Evolutionary conservation across 2,797 vertebrate species (phyloP), one percentile per base, ranked within the genome.

Genomic region (Todus mexicanus): DNA sequence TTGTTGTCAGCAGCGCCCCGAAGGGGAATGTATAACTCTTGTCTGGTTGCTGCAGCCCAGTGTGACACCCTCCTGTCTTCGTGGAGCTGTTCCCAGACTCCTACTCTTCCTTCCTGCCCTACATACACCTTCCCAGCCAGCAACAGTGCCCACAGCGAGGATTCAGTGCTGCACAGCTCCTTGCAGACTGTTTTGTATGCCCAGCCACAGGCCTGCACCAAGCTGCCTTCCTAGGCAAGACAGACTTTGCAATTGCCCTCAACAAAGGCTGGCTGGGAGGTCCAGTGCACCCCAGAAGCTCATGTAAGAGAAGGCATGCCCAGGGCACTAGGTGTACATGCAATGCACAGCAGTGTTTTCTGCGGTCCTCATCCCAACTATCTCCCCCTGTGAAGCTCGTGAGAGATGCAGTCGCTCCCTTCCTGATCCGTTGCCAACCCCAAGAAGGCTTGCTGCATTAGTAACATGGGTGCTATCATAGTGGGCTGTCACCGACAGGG

Each of bases 21-120:
- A 7, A 1, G 15, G 23, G 3, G 8, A 75, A 6, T 4, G 15
- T 22, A 21, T 19, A 0, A 0, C 23, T 6, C 21, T 15, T 10
- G 8, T 45, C 51, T 53, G 13, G 14, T 50, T 60, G 18, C 74
- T 65, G 31, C 6, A 7, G 33, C 12, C 20, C 27, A 12, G 7
- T 2, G 1, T 27, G 43, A 56, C 73, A 56, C 17, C 9, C 15
- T 45, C 11, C n/a, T 10, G 14, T 21, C 26, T 43, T 64, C 3
- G 2, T 15, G 38, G 9, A 60, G 18, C 35, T n/a, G 9, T 42
- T 91, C 45, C 29, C 51, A 78, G 37, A 11, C 51, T 47, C 11
- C 31, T 38, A 4, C 15, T 65, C 47, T 21, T 23, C 4, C 12
- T 10, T 5, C 3, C 5, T 40, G n/a, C 35, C 13, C 68, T 59